Evolutionary conservation across 2,797 vertebrate species (phyloP).

Genomic region (Scolopax rusticola): DNA sequence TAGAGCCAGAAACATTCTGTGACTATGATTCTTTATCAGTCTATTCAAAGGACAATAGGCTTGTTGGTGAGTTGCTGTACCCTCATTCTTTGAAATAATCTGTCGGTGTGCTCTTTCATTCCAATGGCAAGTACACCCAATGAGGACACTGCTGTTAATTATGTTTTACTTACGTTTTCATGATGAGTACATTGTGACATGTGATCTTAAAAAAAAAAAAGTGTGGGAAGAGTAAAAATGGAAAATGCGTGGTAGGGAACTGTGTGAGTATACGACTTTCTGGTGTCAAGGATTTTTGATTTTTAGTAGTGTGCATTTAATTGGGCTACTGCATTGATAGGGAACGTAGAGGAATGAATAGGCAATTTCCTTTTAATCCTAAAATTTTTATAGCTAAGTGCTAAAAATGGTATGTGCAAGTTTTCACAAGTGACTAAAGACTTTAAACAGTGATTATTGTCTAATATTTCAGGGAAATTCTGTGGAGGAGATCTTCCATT

Average conservation of each 20-base stretch:
- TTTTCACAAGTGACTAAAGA: neutral
- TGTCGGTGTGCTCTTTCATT: neutral
- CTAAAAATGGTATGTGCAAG: neutral
- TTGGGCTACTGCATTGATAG: neutral
- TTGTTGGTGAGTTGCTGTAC: conserved; percentile 79
- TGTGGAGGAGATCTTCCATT: conserved; percentile 78
- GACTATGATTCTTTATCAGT: conserved; percentile 75
- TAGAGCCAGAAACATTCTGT: conserved; percentile 81
- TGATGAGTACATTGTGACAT: neutral
- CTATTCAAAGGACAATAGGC: conserved; percentile 64
- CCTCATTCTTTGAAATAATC: neutral
- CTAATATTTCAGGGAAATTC: conserved; percentile 80
- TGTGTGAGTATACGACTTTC: neutral
- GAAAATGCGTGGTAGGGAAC: neutral
- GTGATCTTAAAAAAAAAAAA: neutral
- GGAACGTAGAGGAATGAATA: neutral
- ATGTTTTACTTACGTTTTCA: neutral
- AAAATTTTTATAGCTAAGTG: neutral
- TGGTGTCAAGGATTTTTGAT: neutral
- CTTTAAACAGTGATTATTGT: neutral
- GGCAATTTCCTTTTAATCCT: neutral
- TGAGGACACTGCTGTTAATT: neutral
- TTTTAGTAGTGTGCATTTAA: neutral
- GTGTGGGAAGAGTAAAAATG: neutral
- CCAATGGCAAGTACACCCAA: neutral